Percentiles rank a stretch among this genome's conserved stretches.
Conservation (phyloP, 2,888 invertebrate genomes). For the Hylaea fasciaria region DNA sequence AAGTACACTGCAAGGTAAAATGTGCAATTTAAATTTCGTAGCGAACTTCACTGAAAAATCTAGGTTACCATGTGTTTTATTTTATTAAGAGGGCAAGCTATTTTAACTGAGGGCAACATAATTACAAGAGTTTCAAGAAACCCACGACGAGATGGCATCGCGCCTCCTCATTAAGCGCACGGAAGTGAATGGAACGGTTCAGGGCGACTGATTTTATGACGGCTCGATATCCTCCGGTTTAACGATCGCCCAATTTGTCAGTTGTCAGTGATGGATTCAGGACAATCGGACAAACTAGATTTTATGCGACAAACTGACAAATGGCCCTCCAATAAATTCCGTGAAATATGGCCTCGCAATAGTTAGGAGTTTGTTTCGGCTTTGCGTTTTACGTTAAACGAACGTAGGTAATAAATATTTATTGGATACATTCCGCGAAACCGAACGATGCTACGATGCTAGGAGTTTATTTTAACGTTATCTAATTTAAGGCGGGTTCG, state of each 20-base stretch:
- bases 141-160: not conserved
- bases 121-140: not conserved
- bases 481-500: not conserved
- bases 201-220: not conserved
- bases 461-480: not conserved
- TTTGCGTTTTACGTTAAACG: not conserved
- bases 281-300: conserved; percentile 12
- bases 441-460: not conserved
- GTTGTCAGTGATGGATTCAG: conserved; percentile 5
- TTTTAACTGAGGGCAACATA: too few species aligned
- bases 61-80: too few species aligned
- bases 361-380: conserved; percentile 1
- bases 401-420: not conserved
- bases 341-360: conserved; percentile 9
- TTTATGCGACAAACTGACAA: conserved; percentile 14
- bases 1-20: too few species aligned
- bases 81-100: too few species aligned
- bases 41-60: too few species aligned
- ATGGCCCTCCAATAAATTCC: conserved; percentile 3
- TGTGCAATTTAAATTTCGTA: too few species aligned
- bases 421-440: conserved; percentile 1
- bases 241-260: conserved; percentile 14
- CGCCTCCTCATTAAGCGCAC: not conserved
- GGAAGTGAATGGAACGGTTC: not conserved
- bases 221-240: conserved; percentile 2